Conservation (phyloP, 1,140 invertebrate species). For the Mactra quadrangularis region DNA sequence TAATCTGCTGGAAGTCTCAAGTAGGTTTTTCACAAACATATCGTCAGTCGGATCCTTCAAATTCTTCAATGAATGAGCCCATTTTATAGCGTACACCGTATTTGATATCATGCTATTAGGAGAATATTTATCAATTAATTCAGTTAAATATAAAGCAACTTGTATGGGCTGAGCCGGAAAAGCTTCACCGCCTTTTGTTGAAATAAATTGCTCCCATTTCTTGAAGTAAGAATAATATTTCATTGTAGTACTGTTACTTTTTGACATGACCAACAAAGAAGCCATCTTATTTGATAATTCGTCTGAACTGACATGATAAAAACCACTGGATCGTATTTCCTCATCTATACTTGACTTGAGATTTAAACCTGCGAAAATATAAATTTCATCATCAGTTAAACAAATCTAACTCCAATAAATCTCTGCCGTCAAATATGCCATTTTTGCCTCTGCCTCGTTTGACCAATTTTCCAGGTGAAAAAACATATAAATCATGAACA, state of each 20-base stretch:
- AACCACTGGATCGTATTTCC: too few relatives aligned
- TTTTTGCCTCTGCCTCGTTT: too few relatives aligned
- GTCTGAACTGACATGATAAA: not conserved
- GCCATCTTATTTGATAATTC: slow-evolving; percentile 20
- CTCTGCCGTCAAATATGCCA: too few relatives aligned
- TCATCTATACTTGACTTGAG: too few relatives aligned
- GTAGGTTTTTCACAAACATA: not conserved
- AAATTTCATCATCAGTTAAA: too few relatives aligned
- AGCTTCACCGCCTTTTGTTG: not conserved
- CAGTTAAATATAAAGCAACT: too few relatives aligned
- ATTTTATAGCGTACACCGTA: slow-evolving; percentile 12
- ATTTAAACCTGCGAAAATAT: too few relatives aligned
- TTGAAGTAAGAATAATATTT: slow-evolving; percentile 43
- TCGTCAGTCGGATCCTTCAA: not conserved
- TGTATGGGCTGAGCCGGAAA: not conserved
- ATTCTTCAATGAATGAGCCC: not conserved
- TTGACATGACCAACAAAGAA: slow-evolving; percentile 22
- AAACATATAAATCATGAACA: too few relatives aligned
- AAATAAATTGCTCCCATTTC: slow-evolving; percentile 34
- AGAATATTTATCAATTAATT: slow-evolving; percentile 12
- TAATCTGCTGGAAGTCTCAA: not conserved
- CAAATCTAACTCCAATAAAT: too few relatives aligned
- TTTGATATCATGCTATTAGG: not conserved
- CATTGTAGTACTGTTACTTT: slow-evolving; percentile 39
- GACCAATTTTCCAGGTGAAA: too few relatives aligned